Evolutionary conservation across 2,113 vertebrate genomes (phyloP).

Genomic region (Polyodon spathula): DNA sequence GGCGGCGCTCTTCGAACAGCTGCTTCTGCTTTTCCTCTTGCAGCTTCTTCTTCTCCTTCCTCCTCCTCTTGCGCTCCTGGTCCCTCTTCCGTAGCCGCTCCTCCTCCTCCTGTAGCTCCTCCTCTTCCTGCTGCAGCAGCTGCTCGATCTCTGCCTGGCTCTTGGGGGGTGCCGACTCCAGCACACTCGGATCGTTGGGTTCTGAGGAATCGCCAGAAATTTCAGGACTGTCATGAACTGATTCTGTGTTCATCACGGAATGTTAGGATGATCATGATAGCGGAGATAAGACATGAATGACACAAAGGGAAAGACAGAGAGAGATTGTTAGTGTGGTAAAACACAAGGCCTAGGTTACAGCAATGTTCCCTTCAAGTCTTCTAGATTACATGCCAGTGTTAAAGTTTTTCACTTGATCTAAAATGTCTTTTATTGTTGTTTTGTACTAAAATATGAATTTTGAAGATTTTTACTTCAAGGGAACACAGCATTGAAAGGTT

Average conservation of each 20-base stretch:
- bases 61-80: slow-evolving; percentile 35
- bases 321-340: neutral
- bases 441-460: no score
- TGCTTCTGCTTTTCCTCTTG: slow-evolving; percentile 30
- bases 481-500: neutral
- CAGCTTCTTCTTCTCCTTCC: slow-evolving; percentile 39
- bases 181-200: slow-evolving; percentile 39
- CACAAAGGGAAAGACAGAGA: slow-evolving; percentile 15
- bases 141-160: slow-evolving; percentile 39
- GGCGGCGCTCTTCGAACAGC: neutral
- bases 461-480: no score
- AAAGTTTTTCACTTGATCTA: no score
- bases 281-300: slow-evolving; percentile 4
- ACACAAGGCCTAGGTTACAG: neutral
- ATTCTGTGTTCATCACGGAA: slow-evolving; percentile 28
- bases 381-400: neutral
- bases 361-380: neutral
- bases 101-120: slow-evolving; percentile 38
- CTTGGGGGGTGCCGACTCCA: slow-evolving; percentile 12
- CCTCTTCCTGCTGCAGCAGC: slow-evolving; percentile 32
- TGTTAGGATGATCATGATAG: slow-evolving; percentile 16
- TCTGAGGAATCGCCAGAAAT: slow-evolving; percentile 76
- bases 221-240: slow-evolving; percentile 49
- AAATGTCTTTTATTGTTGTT: no score
- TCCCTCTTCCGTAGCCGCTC: slow-evolving; percentile 40